Evolutionary conservation across 2,113 vertebrate species (phyloP), one percentile per base, ranked within the genome.

Genomic region (Hymenochirus boettgeri): DNA sequence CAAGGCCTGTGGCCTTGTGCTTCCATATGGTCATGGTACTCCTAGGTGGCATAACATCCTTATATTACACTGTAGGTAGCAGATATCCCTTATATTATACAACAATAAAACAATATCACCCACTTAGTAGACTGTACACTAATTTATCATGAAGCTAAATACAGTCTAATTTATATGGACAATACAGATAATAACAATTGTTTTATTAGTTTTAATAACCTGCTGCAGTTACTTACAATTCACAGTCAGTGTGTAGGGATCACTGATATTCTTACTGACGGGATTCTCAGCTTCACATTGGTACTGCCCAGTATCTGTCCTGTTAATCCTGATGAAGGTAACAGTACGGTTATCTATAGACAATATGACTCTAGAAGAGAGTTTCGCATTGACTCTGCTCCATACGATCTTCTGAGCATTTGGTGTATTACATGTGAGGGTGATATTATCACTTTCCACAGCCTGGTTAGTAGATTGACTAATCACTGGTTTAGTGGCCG

Each of bases 161-260:
- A n/a, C n/a, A n/a, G n/a, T n/a, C n/a, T n/a, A n/a, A n/a, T n/a
- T n/a, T n/a, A n/a, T n/a, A n/a, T n/a, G n/a, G n/a, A n/a, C n/a
- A n/a, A n/a, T n/a, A n/a, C n/a, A n/a, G n/a, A n/a, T n/a, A n/a
- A n/a, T n/a, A n/a, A n/a, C n/a, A n/a, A n/a, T n/a, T n/a, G n/a
- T n/a, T n/a, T n/a, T n/a, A n/a, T n/a, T n/a, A n/a, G n/a, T n/a
- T n/a, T n/a, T n/a, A n/a, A 31, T 31, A 33, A 2, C 33, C 10
- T 35, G 4, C 33, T 12, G 4, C 11, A 33, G 33, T 23, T 24
- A 57, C 55, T 57, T 21, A 57, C 55, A 57, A 22, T 31, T 23
- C 24, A 57, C 35, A 39, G 21, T 39, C 12, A 57, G 21, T 57
- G 27, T 17, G 55, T 57, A 57, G 33, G 12, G 11, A 31, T 57